Conservation (phyloP, 23 tunicate genomes). For the Diplosoma virens region DNA sequence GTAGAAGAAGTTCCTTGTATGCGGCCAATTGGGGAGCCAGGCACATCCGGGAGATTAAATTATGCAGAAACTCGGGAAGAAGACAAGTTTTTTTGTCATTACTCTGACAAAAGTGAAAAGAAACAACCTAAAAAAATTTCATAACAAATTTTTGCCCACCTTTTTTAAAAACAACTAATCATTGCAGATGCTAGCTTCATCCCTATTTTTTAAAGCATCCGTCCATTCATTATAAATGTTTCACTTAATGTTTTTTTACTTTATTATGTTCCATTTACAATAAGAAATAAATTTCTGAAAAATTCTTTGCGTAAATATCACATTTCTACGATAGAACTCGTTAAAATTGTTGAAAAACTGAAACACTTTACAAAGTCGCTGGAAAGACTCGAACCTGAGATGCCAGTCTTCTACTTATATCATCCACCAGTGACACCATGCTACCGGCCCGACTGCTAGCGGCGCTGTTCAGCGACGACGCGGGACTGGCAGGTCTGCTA, state of each 20-base stretch:
- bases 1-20: slow-evolving; percentile 69
- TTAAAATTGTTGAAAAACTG: too few species aligned
- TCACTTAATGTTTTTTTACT: too few species aligned
- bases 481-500: slow-evolving; percentile 82
- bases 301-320: too few species aligned
- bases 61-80: slow-evolving; percentile 92
- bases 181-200: too few species aligned
- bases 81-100: slow-evolving; percentile 90
- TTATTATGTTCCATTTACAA: too few species aligned
- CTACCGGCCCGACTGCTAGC: slow-evolving; percentile 71
- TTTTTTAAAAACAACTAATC: too few species aligned
- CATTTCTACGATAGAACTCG: too few species aligned
- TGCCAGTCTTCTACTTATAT: slow-evolving; percentile 58
- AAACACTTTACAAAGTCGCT: too few species aligned
- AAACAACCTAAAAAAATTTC: slow-evolving; percentile 57
- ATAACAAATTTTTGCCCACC: background rate
- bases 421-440: slow-evolving; percentile 64
- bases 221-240: too few species aligned
- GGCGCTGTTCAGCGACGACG: slow-evolving; percentile 25
- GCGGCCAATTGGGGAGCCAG: slow-evolving; percentile 83
- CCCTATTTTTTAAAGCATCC: too few species aligned
- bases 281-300: too few species aligned
- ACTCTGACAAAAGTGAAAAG: slow-evolving; percentile 90
- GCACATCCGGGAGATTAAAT: slow-evolving; percentile 75
- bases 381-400: too few species aligned